A percentile compares a stretch with the other conserved stretches of the same genome.
Conservation (phyloP, 2,113 vertebrate species). For the Heliornis fulica region DNA sequence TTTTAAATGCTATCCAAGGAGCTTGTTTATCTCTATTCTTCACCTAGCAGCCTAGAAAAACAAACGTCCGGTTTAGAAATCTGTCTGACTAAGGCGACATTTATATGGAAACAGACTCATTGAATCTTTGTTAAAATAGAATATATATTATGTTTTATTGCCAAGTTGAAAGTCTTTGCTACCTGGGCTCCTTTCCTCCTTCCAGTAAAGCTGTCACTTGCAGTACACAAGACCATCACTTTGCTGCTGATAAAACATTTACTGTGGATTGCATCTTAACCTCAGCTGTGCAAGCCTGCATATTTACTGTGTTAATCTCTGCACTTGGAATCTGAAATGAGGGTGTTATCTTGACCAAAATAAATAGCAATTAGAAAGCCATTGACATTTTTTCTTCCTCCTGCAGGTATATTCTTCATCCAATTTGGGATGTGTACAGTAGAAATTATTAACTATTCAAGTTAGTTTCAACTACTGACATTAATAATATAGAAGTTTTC, state of each 20-base stretch:
- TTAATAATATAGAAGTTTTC: background rate
- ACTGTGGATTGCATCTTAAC: background rate
- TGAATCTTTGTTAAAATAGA: constrained; percentile 1
- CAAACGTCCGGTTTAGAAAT: background rate
- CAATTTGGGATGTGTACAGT: background rate
- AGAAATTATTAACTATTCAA: background rate
- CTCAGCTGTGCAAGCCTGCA: background rate
- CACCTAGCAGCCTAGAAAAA: constrained; percentile 28
- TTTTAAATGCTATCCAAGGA: constrained; percentile 12
- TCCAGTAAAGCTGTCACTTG: background rate
- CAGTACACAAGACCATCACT: background rate
- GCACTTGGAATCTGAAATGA: constrained; percentile 9
- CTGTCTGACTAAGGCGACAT: background rate
- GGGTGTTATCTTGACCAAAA: constrained; percentile 17
- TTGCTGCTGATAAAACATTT: background rate
- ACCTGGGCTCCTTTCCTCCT: background rate
- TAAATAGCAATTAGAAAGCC: background rate
- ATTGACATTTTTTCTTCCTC: background rate
- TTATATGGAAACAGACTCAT: background rate
- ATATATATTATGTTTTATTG: background rate
- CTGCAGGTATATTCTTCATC: background rate
- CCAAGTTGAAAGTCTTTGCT: background rate
- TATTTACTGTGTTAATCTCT: background rate
- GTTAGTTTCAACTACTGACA: background rate
- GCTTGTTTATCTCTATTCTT: constrained; percentile 20